Conservation (phyloP, 2,888 invertebrate genomes). For the Diarsia mendica region DNA sequence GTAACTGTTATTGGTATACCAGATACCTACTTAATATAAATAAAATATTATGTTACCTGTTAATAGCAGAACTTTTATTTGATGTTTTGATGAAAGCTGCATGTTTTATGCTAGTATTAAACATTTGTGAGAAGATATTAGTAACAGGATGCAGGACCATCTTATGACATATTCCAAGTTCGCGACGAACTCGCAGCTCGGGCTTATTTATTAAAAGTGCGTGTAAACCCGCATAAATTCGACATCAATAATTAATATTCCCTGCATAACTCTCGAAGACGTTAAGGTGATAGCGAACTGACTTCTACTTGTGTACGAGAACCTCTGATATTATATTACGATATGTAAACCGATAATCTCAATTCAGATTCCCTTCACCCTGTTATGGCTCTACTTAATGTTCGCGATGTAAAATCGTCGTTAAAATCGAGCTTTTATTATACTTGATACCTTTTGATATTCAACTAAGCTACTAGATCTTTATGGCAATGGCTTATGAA, state of each 20-base stretch:
- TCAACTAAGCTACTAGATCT: slow-evolving; percentile 65
- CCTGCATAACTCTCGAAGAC: slow-evolving; percentile 74
- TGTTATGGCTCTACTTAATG: slow-evolving; percentile 80
- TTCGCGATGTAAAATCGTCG: slow-evolving; percentile 78
- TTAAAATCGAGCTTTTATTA: slow-evolving; percentile 77
- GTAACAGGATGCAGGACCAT: background rate
- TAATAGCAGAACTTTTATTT: background rate
- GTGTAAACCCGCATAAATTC: slow-evolving; percentile 78
- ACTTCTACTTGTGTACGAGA: slow-evolving; percentile 72
- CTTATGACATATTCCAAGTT: slow-evolving; percentile 6
- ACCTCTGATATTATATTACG: slow-evolving; percentile 77
- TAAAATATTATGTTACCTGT: background rate
- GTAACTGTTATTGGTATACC: slow-evolving; percentile 1
- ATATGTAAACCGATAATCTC: slow-evolving; percentile 81
- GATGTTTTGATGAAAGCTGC: background rate
- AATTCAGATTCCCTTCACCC: slow-evolving; percentile 78
- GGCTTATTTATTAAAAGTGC: slow-evolving; percentile 70
- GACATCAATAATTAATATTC: slow-evolving; percentile 82
- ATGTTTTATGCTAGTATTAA: background rate
- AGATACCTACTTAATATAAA: background rate
- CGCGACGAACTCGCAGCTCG: slow-evolving; percentile 55
- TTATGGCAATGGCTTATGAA: slow-evolving; percentile 58
- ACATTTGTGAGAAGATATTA: background rate
- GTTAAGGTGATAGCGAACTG: slow-evolving; percentile 81
- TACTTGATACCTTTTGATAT: slow-evolving; percentile 69